Evolutionary conservation across 2,888 invertebrate genomes (phyloP).

Genomic region (Emmelina monodactyla): DNA sequence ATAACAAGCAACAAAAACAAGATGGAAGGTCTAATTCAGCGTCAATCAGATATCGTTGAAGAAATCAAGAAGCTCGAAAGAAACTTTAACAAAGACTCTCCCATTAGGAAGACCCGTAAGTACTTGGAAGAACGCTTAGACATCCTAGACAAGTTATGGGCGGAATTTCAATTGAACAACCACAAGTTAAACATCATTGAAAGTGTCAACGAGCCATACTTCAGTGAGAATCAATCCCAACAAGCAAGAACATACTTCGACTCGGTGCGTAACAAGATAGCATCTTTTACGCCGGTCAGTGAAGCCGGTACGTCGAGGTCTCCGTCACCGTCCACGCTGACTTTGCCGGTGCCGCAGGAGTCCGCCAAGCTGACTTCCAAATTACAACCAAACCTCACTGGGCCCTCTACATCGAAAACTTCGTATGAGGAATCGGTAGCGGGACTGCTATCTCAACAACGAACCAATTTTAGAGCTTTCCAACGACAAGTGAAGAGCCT

Average conservation of each 20-base stretch:
- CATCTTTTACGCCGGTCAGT: background rate
- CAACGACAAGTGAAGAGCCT: constrained; percentile 4
- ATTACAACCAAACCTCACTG: background rate
- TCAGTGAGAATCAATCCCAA: background rate
- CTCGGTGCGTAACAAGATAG: background rate
- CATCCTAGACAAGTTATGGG: constrained; percentile 3
- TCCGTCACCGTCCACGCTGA: background rate
- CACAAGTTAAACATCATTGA: too few relatives aligned
- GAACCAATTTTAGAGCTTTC: constrained; percentile 10
- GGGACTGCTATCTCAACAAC: constrained; percentile 4
- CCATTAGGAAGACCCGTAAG: background rate
- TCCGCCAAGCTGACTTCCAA: background rate
- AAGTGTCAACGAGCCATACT: constrained; percentile 3
- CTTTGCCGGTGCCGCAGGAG: background rate
- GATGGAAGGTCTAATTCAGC: constrained; percentile 3
- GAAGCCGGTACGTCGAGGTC: background rate
- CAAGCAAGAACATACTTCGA: background rate
- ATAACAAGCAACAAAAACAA: too few relatives aligned
- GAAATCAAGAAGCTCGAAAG: constrained; percentile 2
- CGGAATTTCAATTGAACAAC: constrained; percentile 5
- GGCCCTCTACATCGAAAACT: background rate
- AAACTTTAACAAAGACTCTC: constrained; percentile 4
- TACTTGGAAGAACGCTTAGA: background rate
- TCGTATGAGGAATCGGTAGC: background rate
- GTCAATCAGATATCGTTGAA: constrained; percentile 4